Conservation (phyloP, 2,113 vertebrate genomes). For the Mormyrus lacerda region DNA sequence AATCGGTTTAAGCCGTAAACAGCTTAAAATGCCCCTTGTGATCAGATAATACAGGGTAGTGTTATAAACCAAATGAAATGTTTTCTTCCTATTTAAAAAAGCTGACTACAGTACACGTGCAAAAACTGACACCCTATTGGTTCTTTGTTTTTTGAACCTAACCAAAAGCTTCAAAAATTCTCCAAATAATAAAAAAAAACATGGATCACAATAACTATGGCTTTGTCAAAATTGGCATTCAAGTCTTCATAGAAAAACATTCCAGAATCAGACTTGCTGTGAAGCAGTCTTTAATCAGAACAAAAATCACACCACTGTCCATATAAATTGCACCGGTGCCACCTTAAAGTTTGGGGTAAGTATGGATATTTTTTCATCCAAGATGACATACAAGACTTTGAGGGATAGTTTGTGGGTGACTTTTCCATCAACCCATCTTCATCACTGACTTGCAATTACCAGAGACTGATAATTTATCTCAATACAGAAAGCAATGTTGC, state of each 20-base stretch:
- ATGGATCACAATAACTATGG: not conserved
- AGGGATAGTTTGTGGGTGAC: not conserved
- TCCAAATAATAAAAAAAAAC: not conserved
- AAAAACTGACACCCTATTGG: not conserved
- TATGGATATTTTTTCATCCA: not conserved
- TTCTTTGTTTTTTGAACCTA: not conserved
- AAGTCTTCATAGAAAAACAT: not conserved
- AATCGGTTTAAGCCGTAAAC: not conserved
- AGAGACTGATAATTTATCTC: not conserved
- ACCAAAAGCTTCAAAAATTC: not conserved
- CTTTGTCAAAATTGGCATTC: not conserved
- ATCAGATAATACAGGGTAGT: not conserved
- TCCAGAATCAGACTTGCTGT: not conserved
- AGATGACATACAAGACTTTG: not conserved
- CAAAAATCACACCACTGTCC: not conserved
- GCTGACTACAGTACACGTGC: not conserved
- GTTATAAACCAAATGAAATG: not conserved
- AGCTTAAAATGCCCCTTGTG: not conserved
- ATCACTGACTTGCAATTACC: not conserved
- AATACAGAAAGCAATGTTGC: not conserved
- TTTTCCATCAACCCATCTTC: not conserved
- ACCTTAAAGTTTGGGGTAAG: not conserved
- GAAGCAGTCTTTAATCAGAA: not conserved
- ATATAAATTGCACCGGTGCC: not conserved
- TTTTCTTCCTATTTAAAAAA: not conserved